Percentiles rank a stretch among this genome's conserved stretches.
Conservation (phyloP, 2,888 invertebrate genomes). For the Phalangium opilio region DNA sequence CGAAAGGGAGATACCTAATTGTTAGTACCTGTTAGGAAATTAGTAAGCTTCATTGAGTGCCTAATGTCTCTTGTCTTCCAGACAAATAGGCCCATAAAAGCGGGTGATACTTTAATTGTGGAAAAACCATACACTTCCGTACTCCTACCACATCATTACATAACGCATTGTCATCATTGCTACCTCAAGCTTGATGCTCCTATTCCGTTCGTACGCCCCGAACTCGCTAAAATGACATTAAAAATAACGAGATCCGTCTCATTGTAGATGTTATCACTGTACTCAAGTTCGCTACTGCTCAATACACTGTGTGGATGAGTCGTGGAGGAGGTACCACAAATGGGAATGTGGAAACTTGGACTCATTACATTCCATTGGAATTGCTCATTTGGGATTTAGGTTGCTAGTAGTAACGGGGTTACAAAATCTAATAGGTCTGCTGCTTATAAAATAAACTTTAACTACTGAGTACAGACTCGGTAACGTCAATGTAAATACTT, state of each 20-base stretch:
- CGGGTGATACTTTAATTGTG: conserved; percentile 57
- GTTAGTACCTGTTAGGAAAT: conserved; percentile 3
- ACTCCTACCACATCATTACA: conserved; percentile 39
- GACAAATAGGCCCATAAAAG: conserved; percentile 40
- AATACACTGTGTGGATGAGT: conserved; percentile 24
- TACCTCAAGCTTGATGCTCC: conserved; percentile 40
- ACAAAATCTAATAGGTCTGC: conserved; percentile 15
- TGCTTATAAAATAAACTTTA: neutral
- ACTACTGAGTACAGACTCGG: no score
- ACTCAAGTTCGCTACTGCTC: conserved; percentile 30
- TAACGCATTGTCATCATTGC: conserved; percentile 56
- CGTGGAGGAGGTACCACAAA: conserved; percentile 28
- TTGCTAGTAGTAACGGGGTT: conserved; percentile 41
- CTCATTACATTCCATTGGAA: conserved; percentile 48
- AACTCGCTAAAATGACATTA: no score
- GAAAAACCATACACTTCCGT: conserved; percentile 71
- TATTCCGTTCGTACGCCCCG: conserved; percentile 49
- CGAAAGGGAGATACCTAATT: conserved; percentile 49
- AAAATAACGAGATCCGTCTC: no score
- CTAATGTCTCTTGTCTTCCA: neutral
- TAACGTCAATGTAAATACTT: no score
- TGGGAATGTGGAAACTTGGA: conserved; percentile 30
- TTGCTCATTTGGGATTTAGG: conserved; percentile 59
- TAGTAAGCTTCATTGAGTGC: no score
- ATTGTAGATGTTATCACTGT: conserved; percentile 23